These are phyloP conservation scores for Penaeus monodon DNA, from an alignment of 2,888 invertebrate species.

Conservation along the genomic window DNA sequence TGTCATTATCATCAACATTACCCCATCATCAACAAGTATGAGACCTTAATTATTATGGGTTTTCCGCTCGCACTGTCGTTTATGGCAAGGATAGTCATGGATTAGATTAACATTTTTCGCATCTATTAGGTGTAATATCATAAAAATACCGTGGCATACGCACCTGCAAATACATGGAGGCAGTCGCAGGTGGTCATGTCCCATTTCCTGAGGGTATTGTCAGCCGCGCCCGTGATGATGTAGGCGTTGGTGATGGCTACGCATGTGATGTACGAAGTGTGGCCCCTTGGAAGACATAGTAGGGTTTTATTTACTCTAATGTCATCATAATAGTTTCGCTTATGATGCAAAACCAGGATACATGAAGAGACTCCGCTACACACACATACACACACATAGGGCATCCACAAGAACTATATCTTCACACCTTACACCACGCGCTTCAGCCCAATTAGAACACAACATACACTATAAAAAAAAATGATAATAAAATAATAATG, in stretches of 20 bases:
- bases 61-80: no score
- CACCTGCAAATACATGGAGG: slow-evolving; percentile 68
- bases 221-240: slow-evolving; percentile 72
- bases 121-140: neutral
- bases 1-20: no score
- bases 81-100: no score
- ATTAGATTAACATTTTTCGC: no score
- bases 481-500: no score
- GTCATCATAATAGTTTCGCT: neutral
- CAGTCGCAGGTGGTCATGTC: slow-evolving; percentile 72
- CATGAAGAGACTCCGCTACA: neutral
- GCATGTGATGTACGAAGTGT: slow-evolving; percentile 72
- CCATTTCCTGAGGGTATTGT: slow-evolving; percentile 73
- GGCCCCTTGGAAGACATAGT: slow-evolving; percentile 67
- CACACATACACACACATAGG: no score
- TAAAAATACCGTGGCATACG: neutral
- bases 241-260: slow-evolving; percentile 71
- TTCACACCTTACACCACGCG: no score
- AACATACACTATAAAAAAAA: no score
- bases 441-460: no score
- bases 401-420: no score
- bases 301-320: neutral
- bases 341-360: neutral
- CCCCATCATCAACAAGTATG: no score
- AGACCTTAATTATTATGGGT: no score